Evolutionary conservation across 1,140 invertebrate species (phyloP).

Genomic region (Pissodes strobi): DNA sequence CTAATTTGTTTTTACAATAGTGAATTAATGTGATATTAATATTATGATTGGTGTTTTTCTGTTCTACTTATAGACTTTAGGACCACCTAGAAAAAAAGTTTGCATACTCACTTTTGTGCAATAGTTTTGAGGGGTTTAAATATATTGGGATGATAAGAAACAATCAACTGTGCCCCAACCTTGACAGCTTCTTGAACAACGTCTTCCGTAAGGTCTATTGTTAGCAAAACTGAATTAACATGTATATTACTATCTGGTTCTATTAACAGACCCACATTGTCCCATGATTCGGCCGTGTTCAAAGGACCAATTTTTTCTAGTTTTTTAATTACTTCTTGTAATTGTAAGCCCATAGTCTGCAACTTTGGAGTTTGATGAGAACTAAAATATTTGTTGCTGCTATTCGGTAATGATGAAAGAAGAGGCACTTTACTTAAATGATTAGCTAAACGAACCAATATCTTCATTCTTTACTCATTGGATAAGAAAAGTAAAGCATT

Average conservation of each 20-base stretch:
- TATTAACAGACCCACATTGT: constrained; percentile 92
- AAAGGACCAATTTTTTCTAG: constrained; percentile 74
- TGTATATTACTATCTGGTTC: constrained; percentile 70
- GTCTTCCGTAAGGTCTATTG: constrained; percentile 91
- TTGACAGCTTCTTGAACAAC: constrained; percentile 84
- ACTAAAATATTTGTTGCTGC: too few relatives aligned
- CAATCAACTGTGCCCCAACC: constrained; percentile 74
- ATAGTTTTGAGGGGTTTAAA: constrained; percentile 84
- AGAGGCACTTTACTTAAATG: neutral
- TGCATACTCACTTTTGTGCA: constrained; percentile 71
- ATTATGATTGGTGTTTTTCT: too few relatives aligned
- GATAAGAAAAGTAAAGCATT: too few relatives aligned
- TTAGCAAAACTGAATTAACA: constrained; percentile 77
- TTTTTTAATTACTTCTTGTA: constrained; percentile 37
- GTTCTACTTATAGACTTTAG: too few relatives aligned
- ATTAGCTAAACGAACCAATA: too few relatives aligned
- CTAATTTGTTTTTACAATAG: too few relatives aligned
- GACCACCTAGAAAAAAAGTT: too few relatives aligned
- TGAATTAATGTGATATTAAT: too few relatives aligned
- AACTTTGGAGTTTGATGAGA: neutral
- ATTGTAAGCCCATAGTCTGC: constrained; percentile 24
- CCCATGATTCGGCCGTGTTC: constrained; percentile 83
- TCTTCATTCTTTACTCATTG: too few relatives aligned
- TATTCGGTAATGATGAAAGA: neutral
- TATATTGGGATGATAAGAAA: constrained; percentile 96